Evolutionary conservation across 2,797 vertebrate genomes (phyloP).

Genomic region (Sebastes steindachneri): DNA sequence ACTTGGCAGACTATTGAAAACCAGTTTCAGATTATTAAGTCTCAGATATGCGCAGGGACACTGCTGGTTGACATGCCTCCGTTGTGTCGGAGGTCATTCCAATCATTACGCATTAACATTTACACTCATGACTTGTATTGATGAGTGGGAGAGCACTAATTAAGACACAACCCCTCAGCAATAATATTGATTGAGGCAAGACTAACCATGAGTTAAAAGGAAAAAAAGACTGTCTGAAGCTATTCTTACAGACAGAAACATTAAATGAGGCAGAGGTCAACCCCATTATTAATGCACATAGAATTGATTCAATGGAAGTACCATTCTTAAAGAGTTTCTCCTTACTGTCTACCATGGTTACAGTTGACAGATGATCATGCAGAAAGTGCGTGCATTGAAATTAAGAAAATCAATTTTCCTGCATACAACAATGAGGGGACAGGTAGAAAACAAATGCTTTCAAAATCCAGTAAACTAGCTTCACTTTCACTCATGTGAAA

Average conservation of each 20-base stretch:
- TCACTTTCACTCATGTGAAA: background rate
- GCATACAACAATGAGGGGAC: background rate
- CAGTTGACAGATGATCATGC: background rate
- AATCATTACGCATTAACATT: conserved; percentile 4
- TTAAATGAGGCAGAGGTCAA: background rate
- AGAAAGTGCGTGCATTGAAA: background rate
- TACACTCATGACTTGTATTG: background rate
- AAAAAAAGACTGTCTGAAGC: background rate
- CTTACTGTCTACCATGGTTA: background rate
- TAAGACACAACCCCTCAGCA: background rate
- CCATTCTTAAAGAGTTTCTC: background rate
- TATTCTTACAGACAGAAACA: background rate
- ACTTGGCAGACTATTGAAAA: background rate
- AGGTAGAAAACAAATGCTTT: background rate
- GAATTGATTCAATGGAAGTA: background rate
- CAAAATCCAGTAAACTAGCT: background rate
- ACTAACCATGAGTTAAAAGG: background rate
- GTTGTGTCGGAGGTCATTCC: background rate
- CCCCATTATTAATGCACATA: background rate
- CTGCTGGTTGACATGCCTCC: background rate
- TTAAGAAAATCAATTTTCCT: background rate
- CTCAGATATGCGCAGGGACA: background rate
- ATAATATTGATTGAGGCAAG: background rate
- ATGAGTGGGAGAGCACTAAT: background rate
- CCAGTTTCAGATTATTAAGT: background rate